phyloP scores from a whole-genome alignment of 2,113 vertebrate genomes.

The Thamnophis sirtalis region DNA sequence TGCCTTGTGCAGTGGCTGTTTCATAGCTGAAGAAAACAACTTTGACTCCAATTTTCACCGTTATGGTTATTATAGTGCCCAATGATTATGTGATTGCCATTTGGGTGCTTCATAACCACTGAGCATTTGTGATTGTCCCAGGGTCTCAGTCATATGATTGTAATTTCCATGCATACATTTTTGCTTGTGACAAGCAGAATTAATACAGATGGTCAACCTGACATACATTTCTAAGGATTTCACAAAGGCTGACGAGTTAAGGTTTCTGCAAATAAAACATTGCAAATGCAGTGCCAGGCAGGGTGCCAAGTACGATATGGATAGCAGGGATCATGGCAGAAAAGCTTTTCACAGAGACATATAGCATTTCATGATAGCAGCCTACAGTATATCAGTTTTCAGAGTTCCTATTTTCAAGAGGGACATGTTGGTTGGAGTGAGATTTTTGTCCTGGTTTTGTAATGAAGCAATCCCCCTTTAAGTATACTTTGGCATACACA shows the following conservation, averaged over 20 bases:
- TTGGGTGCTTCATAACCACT: background rate
- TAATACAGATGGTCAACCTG: slow-evolving; percentile 15
- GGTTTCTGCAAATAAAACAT: too few species aligned
- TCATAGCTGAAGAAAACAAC: background rate
- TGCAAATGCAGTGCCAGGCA: too few species aligned
- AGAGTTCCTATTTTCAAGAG: slow-evolving; percentile 32
- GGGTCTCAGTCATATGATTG: too few species aligned
- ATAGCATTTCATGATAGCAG: slow-evolving; percentile 52
- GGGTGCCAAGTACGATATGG: too few species aligned
- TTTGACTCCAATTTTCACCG: background rate
- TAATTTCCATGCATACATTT: background rate
- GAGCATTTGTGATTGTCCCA: background rate
- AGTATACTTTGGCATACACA: background rate
- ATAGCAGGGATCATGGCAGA: background rate
- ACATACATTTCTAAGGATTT: slow-evolving; percentile 3
- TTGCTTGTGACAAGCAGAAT: slow-evolving; percentile 42
- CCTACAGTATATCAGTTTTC: slow-evolving; percentile 18
- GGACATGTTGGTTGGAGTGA: slow-evolving; percentile 36
- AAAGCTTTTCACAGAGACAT: slow-evolving; percentile 46
- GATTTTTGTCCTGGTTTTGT: slow-evolving; percentile 41
- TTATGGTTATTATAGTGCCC: background rate
- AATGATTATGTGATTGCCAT: background rate
- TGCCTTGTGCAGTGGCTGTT: background rate
- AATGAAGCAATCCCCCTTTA: background rate
- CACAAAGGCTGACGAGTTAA: too few species aligned